Evolutionary conservation across 2,797 vertebrate species (phyloP), one percentile per base, ranked within the genome.

Genomic region (Sphaeramia orbicularis): DNA sequence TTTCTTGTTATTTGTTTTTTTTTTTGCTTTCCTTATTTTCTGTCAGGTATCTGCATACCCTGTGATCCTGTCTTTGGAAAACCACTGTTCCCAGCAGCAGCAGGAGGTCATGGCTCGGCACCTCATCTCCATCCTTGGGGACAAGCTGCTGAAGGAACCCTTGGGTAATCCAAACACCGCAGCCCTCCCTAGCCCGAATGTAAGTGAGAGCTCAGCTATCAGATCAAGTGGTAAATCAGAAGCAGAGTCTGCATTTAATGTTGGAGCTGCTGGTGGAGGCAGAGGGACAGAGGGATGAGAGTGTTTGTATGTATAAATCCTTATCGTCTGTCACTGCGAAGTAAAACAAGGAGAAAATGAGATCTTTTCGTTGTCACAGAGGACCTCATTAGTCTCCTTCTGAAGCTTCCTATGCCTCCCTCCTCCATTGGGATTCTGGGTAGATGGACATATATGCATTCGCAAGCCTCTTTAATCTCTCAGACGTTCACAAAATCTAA

Each of bases 21-120:
- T 30, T 45, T 44, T 11, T 59, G 32, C 15, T 52, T 16, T 65
- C 41, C 52, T 67, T 59, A 47, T 66, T 65, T 76, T 38, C 40
- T 56, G 32, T 40, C 69, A 97, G 96, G 86, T 90, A 24, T 97
- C 96, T 38, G 88, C 92, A 4, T 97, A 95, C 81, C 96, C 96
- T 0, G 35, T 98, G 55, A 87, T 97, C 40, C 86, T 98, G 35
- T 98, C 96, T 7, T 75, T 97, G 89, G 96, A 98, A 83, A 97
- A 96, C 70, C 96, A 97, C 76, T 97, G 96, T 83, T 95, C 90
- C 24, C 66, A 63, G 24, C 21, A 84, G 15, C 97, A 98, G 76
- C 96, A 98, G 81, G 93, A 94, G 72, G 85, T 93, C 50, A 96
- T 97, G 92, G 95, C 96, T 62, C 32, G 80, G 0, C 81, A 89